Evolutionary conservation across 2,888 invertebrate genomes (phyloP), one percentile per base, ranked within the genome.

Genomic region (Xylota segnis): DNA sequence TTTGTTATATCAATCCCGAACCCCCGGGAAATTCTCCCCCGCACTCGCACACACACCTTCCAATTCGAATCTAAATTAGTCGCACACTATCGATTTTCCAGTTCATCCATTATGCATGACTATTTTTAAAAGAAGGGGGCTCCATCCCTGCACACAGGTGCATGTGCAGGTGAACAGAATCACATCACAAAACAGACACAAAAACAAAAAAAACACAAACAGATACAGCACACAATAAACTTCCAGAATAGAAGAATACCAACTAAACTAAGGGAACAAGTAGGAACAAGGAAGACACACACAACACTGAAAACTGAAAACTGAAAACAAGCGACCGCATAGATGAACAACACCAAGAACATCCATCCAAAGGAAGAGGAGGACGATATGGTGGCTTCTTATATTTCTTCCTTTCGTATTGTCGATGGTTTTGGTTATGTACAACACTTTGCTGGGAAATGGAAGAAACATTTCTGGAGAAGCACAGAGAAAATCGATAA

Each of bases 81-180:
- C 70, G 65, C 74, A 83, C 34, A 45, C 34, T 79, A 84, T 84
- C 81, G 84, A 84, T 84, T 84, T 84, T 84, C 37, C 50, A 72
- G 71, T 45, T 72, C 34, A 81, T 81, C 45, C 45, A 74, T 70
- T 74, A 61, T 78, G 43, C 45, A 83, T 56, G 66, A 63, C 18
- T 63, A 66, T 72, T 79, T 56, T 52, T 78, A 71, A 71, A 66
- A 45, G 58, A 29, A 29, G 5, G 34, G 29, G 61, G 54, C 37
- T 66, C 32, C 32, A 68, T 54, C 68, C 66, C 27, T 79, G 47
- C 27, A 71, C 40, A 68, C 70, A 74, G 43, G 66, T 68, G 66
- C 78, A 70, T 65, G 23, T 72, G 29, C 74, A 79, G 63, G 56
- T 59, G 63, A 47, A 65, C 40, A 63, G 16, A 23, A 68, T 43